Evolutionary conservation across 2,888 invertebrate species (phyloP), one percentile per base, ranked within the genome.

Genomic region (Chalcosyrphus nemorum): DNA sequence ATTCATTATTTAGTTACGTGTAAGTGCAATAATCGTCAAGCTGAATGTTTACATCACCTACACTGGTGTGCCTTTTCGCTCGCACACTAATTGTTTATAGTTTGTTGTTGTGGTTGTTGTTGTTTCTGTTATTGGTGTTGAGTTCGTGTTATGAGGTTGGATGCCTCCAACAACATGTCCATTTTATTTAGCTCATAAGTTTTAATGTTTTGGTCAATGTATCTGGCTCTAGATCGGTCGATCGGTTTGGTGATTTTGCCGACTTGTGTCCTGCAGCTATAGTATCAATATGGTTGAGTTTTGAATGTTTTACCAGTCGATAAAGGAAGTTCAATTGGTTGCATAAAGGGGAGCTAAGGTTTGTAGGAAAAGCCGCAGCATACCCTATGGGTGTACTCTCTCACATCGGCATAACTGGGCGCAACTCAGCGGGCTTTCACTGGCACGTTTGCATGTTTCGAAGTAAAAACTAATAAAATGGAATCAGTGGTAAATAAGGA

Each of bases 1-100:
- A 84, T 84, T 70, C 61, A 68, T 74, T 74, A 80, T 80, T 74
- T 70, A 72, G 63, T 45, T 59, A 75, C 68, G 80, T 80, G 74
- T 45, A 65, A 45, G 63, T 4, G 80, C 74, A 84, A 84, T 84
- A 84, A 75, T 84, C 84, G 74, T 72, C 84, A 84, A 84, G 70
- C 35, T 11, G 47, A 84, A 84, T 84, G 84, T 70, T 80, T 70
- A 84, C 80, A 80, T 84, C 80, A 84, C 80, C 74, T 80, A 80
- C 74, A 70, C 70, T 63, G 72, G 43, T 17, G 63, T 43, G 74
- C 80, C 80, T 78, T n/a, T 74, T 74, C 70, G 81, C 76, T 81
- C 65, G 54, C 71, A 56, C 72, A 63, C 85, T 81, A 86, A 81
- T 82, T 86, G 81, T 74, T 77, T 72, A 81, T 63, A 29, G 85